phyloP scores from a whole-genome alignment of 92 coral and sea anemone species.

The Epizoanthus stellaris region DNA sequence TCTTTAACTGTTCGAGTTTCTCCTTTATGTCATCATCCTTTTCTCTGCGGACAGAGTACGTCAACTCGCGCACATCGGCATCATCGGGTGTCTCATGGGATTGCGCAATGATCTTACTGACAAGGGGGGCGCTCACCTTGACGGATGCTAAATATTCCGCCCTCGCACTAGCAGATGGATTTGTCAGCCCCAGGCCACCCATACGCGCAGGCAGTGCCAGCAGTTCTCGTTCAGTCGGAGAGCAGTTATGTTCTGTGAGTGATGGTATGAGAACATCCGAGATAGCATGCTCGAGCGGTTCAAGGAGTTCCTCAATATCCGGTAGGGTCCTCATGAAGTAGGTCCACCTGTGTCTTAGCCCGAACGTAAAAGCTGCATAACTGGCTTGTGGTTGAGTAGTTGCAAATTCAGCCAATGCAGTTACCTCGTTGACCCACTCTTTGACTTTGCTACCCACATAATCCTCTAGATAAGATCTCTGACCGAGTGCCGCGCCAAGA shows the following conservation, averaged over 20 bases:
- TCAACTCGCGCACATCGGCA: conserved; percentile 28
- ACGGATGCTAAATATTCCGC: conserved; percentile 36
- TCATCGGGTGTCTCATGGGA: conserved; percentile 41
- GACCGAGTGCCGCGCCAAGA: not conserved
- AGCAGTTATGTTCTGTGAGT: conserved; percentile 33
- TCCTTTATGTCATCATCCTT: conserved; percentile 28
- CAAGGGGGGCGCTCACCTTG: conserved; percentile 50
- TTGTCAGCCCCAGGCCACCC: conserved; percentile 49
- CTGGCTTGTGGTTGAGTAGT: conserved; percentile 5
- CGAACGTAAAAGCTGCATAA: conserved; percentile 45
- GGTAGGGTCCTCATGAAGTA: conserved; percentile 41
- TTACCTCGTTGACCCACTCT: not conserved
- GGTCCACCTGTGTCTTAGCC: conserved; percentile 31
- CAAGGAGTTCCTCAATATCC: conserved; percentile 40
- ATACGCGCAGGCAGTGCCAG: conserved; percentile 45
- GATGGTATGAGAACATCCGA: conserved; percentile 46
- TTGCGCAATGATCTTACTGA: conserved; percentile 39
- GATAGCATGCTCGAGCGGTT: conserved; percentile 38
- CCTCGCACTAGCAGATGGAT: conserved; percentile 29
- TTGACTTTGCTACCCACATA: not conserved
- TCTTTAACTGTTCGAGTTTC: conserved; percentile 25
- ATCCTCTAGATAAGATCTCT: not conserved
- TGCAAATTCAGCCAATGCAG: not conserved
- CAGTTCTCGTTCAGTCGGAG: conserved; percentile 22
- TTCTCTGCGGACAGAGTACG: conserved; percentile 7